A percentile compares a stretch with the other conserved stretches of the same genome.
Evolutionary conservation across 2,113 vertebrate genomes (phyloP).

Genomic region (Nestor notabilis): DNA sequence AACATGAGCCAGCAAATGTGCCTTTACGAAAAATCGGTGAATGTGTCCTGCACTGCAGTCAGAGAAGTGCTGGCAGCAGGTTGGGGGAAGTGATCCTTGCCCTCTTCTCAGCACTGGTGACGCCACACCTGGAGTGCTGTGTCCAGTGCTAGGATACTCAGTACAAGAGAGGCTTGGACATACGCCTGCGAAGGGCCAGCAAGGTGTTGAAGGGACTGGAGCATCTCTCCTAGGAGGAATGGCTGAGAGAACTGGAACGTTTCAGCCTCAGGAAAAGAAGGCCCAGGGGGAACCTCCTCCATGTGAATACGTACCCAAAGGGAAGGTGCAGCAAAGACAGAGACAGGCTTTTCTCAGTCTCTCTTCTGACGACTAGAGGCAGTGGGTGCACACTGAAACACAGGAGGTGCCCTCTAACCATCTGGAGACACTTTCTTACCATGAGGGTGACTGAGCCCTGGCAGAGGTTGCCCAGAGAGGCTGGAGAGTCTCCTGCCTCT

Average conservation of each 20-base stretch:
- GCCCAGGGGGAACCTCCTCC: neutral
- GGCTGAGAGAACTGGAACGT: neutral
- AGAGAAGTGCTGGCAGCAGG: neutral
- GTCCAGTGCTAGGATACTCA: neutral
- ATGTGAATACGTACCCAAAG: neutral
- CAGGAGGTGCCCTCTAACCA: neutral
- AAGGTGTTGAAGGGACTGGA: neutral
- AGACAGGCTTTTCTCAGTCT: neutral
- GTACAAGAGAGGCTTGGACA: neutral
- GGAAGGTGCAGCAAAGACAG: neutral
- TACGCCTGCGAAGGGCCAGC: neutral
- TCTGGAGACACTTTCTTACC: neutral
- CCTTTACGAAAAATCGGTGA: neutral
- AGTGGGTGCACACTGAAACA: neutral
- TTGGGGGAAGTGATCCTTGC: neutral
- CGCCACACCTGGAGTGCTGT: neutral
- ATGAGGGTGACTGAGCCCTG: neutral
- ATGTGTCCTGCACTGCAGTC: neutral
- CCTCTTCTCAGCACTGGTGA: neutral
- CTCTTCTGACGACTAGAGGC: neutral
- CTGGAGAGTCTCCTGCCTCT: neutral
- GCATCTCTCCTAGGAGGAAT: neutral
- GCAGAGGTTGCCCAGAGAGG: neutral
- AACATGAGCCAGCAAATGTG: neutral
- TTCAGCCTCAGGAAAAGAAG: neutral